Percentiles rank a stretch among this genome's conserved stretches.
Conservation (phyloP, 2,888 invertebrate genomes). For the Venusia cambrica region DNA sequence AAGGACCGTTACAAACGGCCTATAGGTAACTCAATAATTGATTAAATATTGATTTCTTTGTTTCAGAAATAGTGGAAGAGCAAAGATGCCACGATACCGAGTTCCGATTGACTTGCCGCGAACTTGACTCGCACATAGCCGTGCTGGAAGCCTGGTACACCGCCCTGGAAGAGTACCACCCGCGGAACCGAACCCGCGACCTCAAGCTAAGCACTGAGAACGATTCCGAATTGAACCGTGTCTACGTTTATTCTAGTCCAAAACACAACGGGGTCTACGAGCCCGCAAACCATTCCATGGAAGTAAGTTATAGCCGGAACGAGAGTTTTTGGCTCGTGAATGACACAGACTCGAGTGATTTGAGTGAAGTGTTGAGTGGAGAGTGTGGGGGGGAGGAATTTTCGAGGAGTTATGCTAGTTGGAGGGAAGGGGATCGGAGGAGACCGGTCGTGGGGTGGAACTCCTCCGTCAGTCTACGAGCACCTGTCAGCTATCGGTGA, state of each 20-base stretch:
- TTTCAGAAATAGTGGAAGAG: conserved; percentile 84
- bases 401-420: conserved; percentile 67
- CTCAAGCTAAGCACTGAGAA: conserved; percentile 58
- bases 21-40: too few species aligned
- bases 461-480: conserved; percentile 66
- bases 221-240: conserved; percentile 64
- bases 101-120: conserved; percentile 83
- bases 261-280: conserved; percentile 68
- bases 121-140: conserved; percentile 83
- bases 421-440: conserved; percentile 65
- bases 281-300: conserved; percentile 52
- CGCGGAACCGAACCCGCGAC: conserved; percentile 41
- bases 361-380: conserved; percentile 55
- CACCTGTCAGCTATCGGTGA: conserved; percentile 77
- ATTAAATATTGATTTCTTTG: too few species aligned
- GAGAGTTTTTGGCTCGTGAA: conserved; percentile 45
- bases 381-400: conserved; percentile 52
- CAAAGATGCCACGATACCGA: conserved; percentile 82
- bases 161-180: conserved; percentile 47
- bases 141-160: conserved; percentile 83
- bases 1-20: too few species aligned
- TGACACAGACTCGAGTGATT: conserved; percentile 48
- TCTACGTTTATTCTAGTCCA: conserved; percentile 72
- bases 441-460: conserved; percentile 43
- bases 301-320: conserved; percentile 46